Evolutionary conservation across 2,888 invertebrate species (phyloP).

Genomic region (Hermaeophaga mercurialis): DNA sequence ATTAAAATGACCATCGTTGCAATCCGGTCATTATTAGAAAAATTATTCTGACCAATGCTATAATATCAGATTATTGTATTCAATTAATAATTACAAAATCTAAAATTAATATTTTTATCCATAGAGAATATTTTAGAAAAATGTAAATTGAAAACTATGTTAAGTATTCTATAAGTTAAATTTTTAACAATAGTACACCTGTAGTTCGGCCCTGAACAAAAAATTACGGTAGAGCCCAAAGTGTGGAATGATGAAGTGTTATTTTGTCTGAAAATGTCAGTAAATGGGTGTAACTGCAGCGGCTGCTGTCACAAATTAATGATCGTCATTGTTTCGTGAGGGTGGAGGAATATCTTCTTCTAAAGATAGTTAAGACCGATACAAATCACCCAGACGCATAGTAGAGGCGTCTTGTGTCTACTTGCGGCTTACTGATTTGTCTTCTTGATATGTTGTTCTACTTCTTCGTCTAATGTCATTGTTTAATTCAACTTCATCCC

Average conservation of each 20-base stretch:
- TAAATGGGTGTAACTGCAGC: conserved; percentile 30
- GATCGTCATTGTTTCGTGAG: conserved; percentile 29
- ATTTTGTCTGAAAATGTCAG: conserved; percentile 28
- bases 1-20: too few relatives aligned
- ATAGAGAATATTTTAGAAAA: too few relatives aligned
- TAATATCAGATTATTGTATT: too few relatives aligned
- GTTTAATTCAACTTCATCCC: too few relatives aligned
- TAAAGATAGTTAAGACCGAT: conserved; percentile 26
- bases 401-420: conserved; percentile 8
- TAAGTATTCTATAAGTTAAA: neutral
- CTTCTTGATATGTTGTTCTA: neutral
- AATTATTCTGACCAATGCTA: too few relatives aligned
- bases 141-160: too few relatives aligned
- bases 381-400: conserved; percentile 22
- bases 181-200: neutral
- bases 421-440: too few relatives aligned
- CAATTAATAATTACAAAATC: too few relatives aligned
- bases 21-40: too few relatives aligned
- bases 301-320: conserved; percentile 30
- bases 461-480: too few relatives aligned
- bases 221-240: neutral
- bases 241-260: conserved; percentile 24
- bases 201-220: neutral
- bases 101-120: too few relatives aligned
- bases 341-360: conserved; percentile 26